Conservation (phyloP, 1,140 invertebrate species). For the Achroia grisella region DNA sequence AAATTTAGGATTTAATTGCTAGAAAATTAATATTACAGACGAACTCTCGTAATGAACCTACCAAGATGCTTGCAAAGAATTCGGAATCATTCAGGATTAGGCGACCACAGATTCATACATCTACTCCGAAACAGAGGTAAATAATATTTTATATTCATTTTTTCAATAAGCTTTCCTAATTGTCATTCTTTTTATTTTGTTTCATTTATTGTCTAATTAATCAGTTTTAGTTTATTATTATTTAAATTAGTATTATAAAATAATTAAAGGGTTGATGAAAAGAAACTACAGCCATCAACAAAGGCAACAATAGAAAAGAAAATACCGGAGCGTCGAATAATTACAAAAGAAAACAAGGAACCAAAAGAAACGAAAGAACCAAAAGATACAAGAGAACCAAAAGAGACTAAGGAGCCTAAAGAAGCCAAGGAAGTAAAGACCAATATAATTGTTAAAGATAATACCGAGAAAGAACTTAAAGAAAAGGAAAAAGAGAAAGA, state of each 20-base stretch:
- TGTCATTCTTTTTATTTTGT: too few species aligned
- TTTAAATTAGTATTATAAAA: too few species aligned
- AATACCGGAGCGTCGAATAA: constrained; percentile 24
- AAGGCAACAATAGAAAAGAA: constrained; percentile 33
- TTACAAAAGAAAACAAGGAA: constrained; percentile 63
- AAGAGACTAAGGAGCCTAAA: constrained; percentile 36
- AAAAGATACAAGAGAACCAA: constrained; percentile 24
- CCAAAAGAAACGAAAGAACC: constrained; percentile 40
- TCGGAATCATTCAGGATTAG: constrained; percentile 26
- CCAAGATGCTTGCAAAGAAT: constrained; percentile 23
- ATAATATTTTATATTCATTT: too few species aligned
- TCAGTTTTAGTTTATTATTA: too few species aligned
- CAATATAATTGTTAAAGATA: too few species aligned
- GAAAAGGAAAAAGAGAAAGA: constrained; percentile 12
- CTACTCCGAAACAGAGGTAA: constrained; percentile 52
- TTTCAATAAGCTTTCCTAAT: too few species aligned
- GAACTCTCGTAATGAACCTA: constrained; percentile 29
- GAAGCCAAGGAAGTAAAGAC: constrained; percentile 22
- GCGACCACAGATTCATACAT: constrained; percentile 43
- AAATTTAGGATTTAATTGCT: too few species aligned
- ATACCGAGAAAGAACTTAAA: too few species aligned
- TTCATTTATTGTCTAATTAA: too few species aligned
- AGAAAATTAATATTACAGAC: constrained; percentile 25
- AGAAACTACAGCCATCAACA: constrained; percentile 21
- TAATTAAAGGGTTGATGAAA: constrained; percentile 30